Evolutionary conservation across 2,113 vertebrate genomes (phyloP), one percentile per base, ranked within the genome.

Genomic region (Callipepla californica): DNA sequence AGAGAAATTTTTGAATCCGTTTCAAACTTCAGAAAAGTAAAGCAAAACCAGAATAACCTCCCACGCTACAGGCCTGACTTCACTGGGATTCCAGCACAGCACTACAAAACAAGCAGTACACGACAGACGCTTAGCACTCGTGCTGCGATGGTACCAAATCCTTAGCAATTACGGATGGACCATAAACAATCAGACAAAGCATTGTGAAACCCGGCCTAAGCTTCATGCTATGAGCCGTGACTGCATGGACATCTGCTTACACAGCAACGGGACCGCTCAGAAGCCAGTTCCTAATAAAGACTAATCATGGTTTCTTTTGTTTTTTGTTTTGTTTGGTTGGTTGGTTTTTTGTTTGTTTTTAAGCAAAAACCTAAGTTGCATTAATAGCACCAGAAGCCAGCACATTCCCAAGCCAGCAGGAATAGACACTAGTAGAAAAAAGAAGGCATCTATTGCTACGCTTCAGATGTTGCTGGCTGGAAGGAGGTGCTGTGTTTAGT

Each of bases 161-260:
- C 59, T 44, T 36, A 72, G 61, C 79, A 92, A 67, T 91, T 74
- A 80, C 1, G 45, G 87, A 36, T 42, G 82, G 47, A 83, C 65
- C 87, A 77, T 76, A 74, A 93, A 80, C 89, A 55, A 53, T 53
- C 62, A 73, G 63, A 92, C 62, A 94, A 91, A 88, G 87, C 73
- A 32, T 85, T 68, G 82, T 26, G 87, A 94, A 91, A 80, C 85
- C 85, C 38, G 55, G 42, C 61, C 36, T 85, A 47, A 89, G 72
- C 63, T 74, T 74, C 83, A 72, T 68, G 80, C 81, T 91, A 44
- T 8, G 82, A 90, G 85, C 92, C 12, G 1, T 83, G 91, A 94
- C 94, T 55, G 61, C 76, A 67, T 63, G 63, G 80, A 92, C 68
- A 88, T 68, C 87, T 89, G 79, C 87, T 87, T 70, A 63, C 72